Evolutionary conservation across 2,113 vertebrate species (phyloP).

Genomic region (Prionailurus bengalensis): DNA sequence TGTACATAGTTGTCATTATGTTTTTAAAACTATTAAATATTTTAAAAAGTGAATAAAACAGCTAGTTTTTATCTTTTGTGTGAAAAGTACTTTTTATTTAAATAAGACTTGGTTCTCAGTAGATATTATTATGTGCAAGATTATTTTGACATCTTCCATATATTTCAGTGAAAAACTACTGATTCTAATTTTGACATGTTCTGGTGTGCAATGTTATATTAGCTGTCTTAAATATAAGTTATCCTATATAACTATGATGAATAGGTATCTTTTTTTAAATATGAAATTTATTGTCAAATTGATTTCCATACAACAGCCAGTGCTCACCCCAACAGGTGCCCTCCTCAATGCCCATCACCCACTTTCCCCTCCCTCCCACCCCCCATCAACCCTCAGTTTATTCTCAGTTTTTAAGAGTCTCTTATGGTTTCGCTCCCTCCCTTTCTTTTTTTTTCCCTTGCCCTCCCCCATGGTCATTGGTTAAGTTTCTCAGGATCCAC

Average conservation of each 20-base stretch:
- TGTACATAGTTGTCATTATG: not conserved
- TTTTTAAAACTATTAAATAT: slow-evolving; percentile 30
- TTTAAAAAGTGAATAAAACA: not conserved
- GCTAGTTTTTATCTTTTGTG: not conserved
- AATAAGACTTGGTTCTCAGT: not conserved
- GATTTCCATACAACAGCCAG: too few species aligned
- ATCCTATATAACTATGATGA: not conserved
- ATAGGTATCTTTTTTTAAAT: not conserved
- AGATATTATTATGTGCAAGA: not conserved
- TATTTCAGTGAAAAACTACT: not conserved
- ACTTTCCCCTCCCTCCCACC: too few species aligned
- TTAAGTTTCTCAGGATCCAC: too few species aligned
- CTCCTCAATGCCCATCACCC: too few species aligned
- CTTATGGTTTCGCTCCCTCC: too few species aligned
- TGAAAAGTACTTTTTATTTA: not conserved
- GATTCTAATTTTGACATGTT: not conserved
- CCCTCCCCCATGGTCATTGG: too few species aligned
- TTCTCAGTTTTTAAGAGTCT: too few species aligned
- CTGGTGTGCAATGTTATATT: not conserved
- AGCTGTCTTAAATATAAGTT: slow-evolving; percentile 5
- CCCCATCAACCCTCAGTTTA: too few species aligned
- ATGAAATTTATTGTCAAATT: too few species aligned
- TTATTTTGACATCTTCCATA: not conserved
- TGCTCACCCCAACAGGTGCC: too few species aligned
- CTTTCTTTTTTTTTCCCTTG: too few species aligned